Base-by-base conservation (phyloP, 2,888 invertebrate species). In the Geophilus truncorum region DNA sequence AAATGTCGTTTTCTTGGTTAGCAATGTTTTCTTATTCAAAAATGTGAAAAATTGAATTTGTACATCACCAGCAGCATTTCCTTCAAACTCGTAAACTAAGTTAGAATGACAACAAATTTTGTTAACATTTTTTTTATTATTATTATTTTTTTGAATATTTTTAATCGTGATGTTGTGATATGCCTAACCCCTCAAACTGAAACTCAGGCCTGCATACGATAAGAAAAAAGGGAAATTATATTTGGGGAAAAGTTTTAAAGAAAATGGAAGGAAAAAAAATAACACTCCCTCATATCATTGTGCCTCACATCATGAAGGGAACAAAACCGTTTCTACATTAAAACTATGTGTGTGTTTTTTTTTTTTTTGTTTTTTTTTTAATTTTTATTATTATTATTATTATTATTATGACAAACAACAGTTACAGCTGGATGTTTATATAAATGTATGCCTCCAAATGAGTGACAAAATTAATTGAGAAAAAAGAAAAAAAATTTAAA, bases 251-350 rank as follows among this genome's bases (percentile, higher is more conserved):
- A 70, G 28, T 12, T 18, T n/a, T 45, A 25, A 23, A 70, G n/a
- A n/a, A n/a, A n/a, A n/a, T n/a, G n/a, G n/a, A n/a, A n/a, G n/a
- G n/a, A 70, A 45, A 45, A 5, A 18, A 75, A n/a, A 2, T 57
- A 79, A 40, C 57, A 76, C 75, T 80, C 80, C 80, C 80, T 80
- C 80, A 80, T 80, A 80, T 80, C 80, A 80, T 80, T 80, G 80
- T 80, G 80, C 80, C 80, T 80, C 79, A 80, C 75, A 75, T 80
- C 30, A 70, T 79, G 80, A 80, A 80, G 80, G 80, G 80, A 80
- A 80, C 80, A 80, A 80, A 40, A 79, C 57, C 21, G 57, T 79
- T 79, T 79, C 30, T 79, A 79, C 32, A 79, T 79, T 18, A 51
- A 51, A 40, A 62, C 57, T 57, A 57, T 62, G 21, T 62, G 57